phyloP scores from a whole-genome alignment of 2,113 vertebrate genomes.

The Upupa epops region DNA sequence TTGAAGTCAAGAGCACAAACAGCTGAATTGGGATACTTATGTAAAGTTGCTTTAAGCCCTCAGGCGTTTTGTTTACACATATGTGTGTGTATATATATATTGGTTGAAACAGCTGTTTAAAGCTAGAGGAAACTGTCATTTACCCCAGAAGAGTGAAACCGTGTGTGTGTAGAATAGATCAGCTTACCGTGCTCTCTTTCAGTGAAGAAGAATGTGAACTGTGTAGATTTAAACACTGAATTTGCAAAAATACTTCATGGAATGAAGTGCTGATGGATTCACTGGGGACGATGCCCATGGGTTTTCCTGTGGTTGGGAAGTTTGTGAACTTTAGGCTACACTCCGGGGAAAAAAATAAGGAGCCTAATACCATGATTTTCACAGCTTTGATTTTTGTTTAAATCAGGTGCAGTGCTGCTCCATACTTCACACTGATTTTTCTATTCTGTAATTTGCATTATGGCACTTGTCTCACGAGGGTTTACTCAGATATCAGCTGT shows the following conservation, averaged over 20 bases:
- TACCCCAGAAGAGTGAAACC: not conserved
- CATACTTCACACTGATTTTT: conserved; percentile 3
- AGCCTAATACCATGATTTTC: not conserved
- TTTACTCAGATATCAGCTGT: conserved; percentile 33
- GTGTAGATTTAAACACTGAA: not conserved
- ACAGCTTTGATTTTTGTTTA: not conserved
- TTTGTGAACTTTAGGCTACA: not conserved
- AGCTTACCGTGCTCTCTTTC: not conserved
- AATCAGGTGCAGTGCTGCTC: not conserved
- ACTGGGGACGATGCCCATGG: not conserved
- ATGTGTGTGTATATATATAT: not conserved
- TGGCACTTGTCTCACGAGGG: not conserved
- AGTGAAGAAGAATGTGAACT: not conserved
- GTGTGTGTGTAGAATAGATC: not conserved
- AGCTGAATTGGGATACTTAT: not conserved
- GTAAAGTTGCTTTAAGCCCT: not conserved
- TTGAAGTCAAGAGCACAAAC: conserved; percentile 28
- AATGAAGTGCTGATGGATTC: not conserved
- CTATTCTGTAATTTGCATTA: not conserved
- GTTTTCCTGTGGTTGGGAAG: not conserved
- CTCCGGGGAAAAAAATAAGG: no score
- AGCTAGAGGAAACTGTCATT: conserved; percentile 7
- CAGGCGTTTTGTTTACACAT: conserved; percentile 18
- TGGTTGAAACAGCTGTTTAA: conserved; percentile 13
- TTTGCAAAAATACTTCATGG: not conserved